Evolutionary conservation across 2,113 vertebrate species (phyloP), one percentile per base, ranked within the genome.

Genomic region (Stigmatopora nigra): DNA sequence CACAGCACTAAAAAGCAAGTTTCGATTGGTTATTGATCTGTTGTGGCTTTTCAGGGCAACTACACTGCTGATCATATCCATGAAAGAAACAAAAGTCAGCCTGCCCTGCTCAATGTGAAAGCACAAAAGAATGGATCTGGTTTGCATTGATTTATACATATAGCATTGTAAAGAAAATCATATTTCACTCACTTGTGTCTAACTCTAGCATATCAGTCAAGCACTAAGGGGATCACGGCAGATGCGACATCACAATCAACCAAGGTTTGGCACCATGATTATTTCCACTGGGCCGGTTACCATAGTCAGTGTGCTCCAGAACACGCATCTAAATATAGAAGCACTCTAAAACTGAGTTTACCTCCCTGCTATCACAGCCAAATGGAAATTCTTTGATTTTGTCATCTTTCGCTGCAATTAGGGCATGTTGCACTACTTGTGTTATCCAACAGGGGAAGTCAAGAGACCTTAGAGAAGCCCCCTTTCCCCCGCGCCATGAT

Each of bases 351-450:
- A 64, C 64, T 15, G 69, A 71, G 81, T 78, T 78, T 71, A 49
- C 69, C 60, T 75, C 70, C 57, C 68, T 79, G 72, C 72, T 71
- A 73, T 80, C 70, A 71, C 77, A 73, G 82, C 85, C 81, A 82
- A 86, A 82, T 81, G 74, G 49, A 52, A 74, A 70, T 79, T 84
- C 71, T 87, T 81, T 82, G 77, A 82, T 82, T 84, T 74, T 76
- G 72, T 75, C 78, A 63, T 80, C 57, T 73, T 70, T 8, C n/a
- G 17, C 69, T 79, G 73, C 78, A 90, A 86, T 84, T 87, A 82
- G 87, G 86, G 72, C 82, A 86, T 72, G 70, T 67, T 84, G 86
- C 82, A 82, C 56, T 82, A 36, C 60, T 47, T 38, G 22, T 61
- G 63, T 0, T 47, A 46, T 56, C 13, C 71, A 16, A 71, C 12